Conservation (phyloP, 2,888 invertebrate species). For the Cryptocephalus moraei region DNA sequence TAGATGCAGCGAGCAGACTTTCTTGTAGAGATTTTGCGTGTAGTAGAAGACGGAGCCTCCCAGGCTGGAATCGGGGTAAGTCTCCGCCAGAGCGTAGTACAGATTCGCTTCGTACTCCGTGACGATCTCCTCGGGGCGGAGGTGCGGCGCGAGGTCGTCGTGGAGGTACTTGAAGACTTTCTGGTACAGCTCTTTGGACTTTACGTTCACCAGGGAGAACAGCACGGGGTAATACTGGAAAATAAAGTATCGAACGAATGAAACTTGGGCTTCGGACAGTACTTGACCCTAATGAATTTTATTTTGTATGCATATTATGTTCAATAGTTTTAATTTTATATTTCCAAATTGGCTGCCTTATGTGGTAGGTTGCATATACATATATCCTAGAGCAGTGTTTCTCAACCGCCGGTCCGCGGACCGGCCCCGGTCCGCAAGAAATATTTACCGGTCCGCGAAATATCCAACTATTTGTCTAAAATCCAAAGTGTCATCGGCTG, state of each 20-base stretch:
- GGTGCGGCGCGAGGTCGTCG: conserved; percentile 25
- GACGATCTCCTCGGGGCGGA: conserved; percentile 32
- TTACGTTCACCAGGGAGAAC: conserved; percentile 28
- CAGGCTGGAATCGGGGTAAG: conserved; percentile 29
- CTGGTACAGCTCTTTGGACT: conserved; percentile 29
- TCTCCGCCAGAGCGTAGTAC: conserved; percentile 33
- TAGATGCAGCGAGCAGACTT: conserved; percentile 29
- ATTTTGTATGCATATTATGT: too few species aligned
- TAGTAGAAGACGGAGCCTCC: conserved; percentile 34
- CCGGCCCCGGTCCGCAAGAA: too few species aligned
- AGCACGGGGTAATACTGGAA: conserved; percentile 33
- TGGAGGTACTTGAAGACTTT: conserved; percentile 29
- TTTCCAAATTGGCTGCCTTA: too few species aligned
- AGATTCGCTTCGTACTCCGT: conserved; percentile 34
- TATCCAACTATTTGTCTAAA: too few species aligned
- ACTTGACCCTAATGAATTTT: too few species aligned
- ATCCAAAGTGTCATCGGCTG: too few species aligned
- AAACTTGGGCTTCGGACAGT: neutral
- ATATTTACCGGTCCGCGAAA: too few species aligned
- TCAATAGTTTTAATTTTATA: too few species aligned
- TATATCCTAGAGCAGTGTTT: too few species aligned
- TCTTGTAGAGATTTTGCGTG: conserved; percentile 34
- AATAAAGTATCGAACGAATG: neutral
- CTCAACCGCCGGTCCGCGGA: too few species aligned
- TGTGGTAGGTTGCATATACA: too few species aligned